A percentile compares a stretch with the other conserved stretches of the same genome.
Conservation (phyloP, 2,888 invertebrate species). For the Diachrysia chrysitis region DNA sequence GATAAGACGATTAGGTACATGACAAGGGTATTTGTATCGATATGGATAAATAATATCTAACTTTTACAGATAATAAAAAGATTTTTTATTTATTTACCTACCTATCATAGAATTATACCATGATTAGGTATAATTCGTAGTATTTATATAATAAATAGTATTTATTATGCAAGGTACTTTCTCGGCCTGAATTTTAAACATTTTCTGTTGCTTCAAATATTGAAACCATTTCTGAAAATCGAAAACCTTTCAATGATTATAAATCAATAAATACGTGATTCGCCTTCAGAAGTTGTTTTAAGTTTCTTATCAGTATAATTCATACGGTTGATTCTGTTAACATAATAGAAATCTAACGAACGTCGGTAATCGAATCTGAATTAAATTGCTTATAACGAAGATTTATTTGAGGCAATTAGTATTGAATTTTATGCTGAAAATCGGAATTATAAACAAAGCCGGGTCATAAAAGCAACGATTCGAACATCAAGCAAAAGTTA, state of each 20-base stretch:
- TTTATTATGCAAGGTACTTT: background rate
- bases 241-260: slow-evolving; percentile 22
- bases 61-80: background rate
- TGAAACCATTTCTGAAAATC: background rate
- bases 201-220: background rate
- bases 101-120: too few relatives aligned
- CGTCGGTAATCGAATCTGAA: slow-evolving; percentile 44
- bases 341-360: slow-evolving; percentile 45
- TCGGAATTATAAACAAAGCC: slow-evolving; percentile 8
- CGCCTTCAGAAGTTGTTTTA: slow-evolving; percentile 26
- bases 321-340: slow-evolving; percentile 38
- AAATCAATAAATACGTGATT: slow-evolving; percentile 22
- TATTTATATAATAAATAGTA: background rate
- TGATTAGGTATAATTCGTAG: too few relatives aligned
- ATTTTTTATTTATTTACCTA: too few relatives aligned
- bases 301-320: slow-evolving; percentile 48
- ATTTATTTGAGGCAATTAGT: slow-evolving; percentile 26
- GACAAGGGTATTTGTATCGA: slow-evolving; percentile 15
- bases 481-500: background rate
- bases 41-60: background rate
- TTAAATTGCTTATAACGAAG: slow-evolving; percentile 24
- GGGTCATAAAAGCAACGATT: background rate
- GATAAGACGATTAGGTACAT: slow-evolving; percentile 39
- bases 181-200: background rate
- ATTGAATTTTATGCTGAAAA: slow-evolving; percentile 30